phyloP scores from a whole-genome alignment of 2,888 invertebrate species.

The Andrena praecox region DNA sequence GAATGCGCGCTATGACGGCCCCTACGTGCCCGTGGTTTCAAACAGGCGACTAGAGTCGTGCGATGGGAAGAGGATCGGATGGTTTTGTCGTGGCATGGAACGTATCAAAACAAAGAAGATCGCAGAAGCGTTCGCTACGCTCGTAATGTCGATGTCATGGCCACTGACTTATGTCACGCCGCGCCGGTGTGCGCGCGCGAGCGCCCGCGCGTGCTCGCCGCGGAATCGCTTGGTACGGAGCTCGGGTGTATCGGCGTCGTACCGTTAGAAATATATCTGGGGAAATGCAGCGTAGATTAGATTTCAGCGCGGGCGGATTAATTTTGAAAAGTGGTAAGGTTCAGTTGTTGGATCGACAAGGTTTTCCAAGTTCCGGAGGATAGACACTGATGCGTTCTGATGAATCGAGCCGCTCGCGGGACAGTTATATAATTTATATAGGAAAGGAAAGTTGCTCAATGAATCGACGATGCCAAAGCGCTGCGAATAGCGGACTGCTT shows the following conservation, averaged over 20 bases:
- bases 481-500: background rate
- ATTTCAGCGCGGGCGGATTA: background rate
- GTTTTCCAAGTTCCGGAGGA: too few relatives aligned
- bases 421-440: too few relatives aligned
- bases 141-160: constrained; percentile 75
- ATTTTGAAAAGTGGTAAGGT: background rate
- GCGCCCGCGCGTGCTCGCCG: constrained; percentile 23
- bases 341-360: background rate
- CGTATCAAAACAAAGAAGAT: constrained; percentile 60
- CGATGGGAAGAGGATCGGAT: constrained; percentile 1
- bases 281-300: background rate
- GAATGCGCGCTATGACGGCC: constrained; percentile 6
- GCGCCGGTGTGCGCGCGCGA: constrained; percentile 18
- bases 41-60: constrained; percentile 17
- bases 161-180: constrained; percentile 71
- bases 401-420: too few relatives aligned
- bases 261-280: constrained; percentile 20
- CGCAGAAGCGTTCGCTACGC: constrained; percentile 64
- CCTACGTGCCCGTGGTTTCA: constrained; percentile 5
- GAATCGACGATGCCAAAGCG: background rate
- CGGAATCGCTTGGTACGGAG: constrained; percentile 41
- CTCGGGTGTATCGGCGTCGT: background rate
- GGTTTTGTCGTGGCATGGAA: constrained; percentile 17
- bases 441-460: constrained; percentile 6
- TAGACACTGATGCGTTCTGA: too few relatives aligned